Base-by-base conservation (phyloP, 2,888 invertebrate species). In the Cryptophagus acutangulus region DNA sequence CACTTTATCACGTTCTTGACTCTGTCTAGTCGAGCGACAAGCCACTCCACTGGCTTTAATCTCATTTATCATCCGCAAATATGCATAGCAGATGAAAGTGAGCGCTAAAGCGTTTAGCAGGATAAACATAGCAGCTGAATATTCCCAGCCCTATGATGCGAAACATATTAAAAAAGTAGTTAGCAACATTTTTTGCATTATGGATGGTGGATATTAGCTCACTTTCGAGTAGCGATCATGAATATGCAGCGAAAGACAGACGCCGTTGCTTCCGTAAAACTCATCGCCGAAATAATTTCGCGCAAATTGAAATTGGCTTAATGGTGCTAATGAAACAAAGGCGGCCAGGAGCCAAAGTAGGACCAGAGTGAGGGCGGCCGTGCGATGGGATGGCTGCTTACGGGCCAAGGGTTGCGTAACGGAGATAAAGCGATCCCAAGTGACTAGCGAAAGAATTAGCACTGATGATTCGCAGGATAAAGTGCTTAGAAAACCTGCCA, bases 381-480 rank as follows among this genome's bases (percentile, higher is more conserved):
- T 70, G 36, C 59, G 61, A n/a, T 59, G 57, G 1, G 67, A 67
- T 4, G 69, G 66, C 48, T 70, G 70, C 49, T 70, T 66, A 36
- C 71, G 57, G 2, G 68, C 71, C 35, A 79, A 63, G 0, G 9
- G 79, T 46, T 74, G 70, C n/a, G 76, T 74, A 16, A 81, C 77
- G 1, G 77, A 77, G 46, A 77, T 70, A 50, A 78, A 73, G 9
- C 80, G 71, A 58, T 81, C 80, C 67, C 77, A 72, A 1, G 80
- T 80, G 39, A 81, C 78, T 43, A 79, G 52, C 0, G 75, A 72
- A 9, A 81, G 66, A 33, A 78, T 71, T 43, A 79, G 59, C 1
- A 78, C 78, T 0, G 80, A 80, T 2, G 77, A 75, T 60, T 79
- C 78, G 43, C 75, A 77, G 40, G 78, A 78, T 13, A 78, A 65